A percentile compares a stretch with the other conserved stretches of the same genome.
phyloP scores from a whole-genome alignment of 2,113 vertebrate genomes.

The Hystrix brachyura region DNA sequence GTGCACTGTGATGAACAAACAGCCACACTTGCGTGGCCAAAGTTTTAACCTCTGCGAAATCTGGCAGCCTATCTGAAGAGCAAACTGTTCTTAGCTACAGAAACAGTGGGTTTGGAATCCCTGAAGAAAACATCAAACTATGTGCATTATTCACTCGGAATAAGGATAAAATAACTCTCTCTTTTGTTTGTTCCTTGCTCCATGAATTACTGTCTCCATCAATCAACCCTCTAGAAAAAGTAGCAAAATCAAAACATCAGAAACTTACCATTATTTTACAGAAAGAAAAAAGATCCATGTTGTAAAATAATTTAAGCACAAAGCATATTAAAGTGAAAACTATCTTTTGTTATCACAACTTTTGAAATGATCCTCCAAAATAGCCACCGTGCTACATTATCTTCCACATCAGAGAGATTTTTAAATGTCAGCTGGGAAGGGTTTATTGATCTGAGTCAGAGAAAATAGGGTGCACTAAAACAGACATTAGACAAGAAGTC shows the following conservation, averaged over 20 bases:
- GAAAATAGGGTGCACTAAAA: not conserved
- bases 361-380: not conserved
- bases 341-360: not conserved
- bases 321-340: not conserved
- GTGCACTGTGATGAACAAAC: not conserved
- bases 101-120: not conserved
- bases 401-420: not conserved
- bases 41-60: not conserved
- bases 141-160: not conserved
- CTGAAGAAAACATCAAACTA: not conserved
- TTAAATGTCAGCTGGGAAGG: not conserved
- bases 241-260: not conserved
- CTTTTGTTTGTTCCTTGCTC: not conserved
- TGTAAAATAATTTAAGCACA: not conserved
- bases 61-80: not conserved
- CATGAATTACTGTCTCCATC: not conserved
- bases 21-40: not conserved
- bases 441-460: not conserved
- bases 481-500: not conserved
- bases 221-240: not conserved
- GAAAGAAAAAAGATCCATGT: not conserved
- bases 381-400: not conserved
- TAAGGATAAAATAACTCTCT: not conserved
- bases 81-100: not conserved
- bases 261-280: constrained; percentile 1